These are phyloP conservation scores for Parazoanthus swiftii DNA, from an alignment of 92 coral and sea anemone species.

Conservation along the genomic window DNA sequence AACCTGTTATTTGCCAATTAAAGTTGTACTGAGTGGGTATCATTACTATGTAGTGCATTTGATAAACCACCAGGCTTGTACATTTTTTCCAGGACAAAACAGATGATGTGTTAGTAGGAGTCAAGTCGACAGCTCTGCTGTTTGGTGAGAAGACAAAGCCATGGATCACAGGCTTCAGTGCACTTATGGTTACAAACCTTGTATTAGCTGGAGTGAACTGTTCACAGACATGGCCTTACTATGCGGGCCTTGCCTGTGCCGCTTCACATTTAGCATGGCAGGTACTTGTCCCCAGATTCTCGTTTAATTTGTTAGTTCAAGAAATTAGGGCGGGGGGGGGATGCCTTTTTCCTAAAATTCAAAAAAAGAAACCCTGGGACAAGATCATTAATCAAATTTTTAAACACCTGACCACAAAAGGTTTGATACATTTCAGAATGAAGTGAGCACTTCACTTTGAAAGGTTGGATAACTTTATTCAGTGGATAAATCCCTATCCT, in stretches of 20 bases:
- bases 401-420: too few species aligned
- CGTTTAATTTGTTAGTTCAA: too few species aligned
- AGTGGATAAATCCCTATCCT: too few species aligned
- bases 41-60: neutral
- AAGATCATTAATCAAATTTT: too few species aligned
- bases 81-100: conserved; percentile 70
- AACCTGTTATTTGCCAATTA: too few species aligned
- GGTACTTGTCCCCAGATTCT: conserved; percentile 44
- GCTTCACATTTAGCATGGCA: conserved; percentile 94
- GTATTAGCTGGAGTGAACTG: conserved; percentile 78
- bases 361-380: too few species aligned
- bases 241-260: conserved; percentile 62
- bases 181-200: conserved; percentile 71
- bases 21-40: too few species aligned
- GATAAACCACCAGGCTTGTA: neutral
- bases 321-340: too few species aligned
- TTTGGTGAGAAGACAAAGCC: conserved; percentile 83
- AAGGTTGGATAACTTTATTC: too few species aligned
- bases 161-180: conserved; percentile 77
- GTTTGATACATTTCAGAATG: too few species aligned
- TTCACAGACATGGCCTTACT: conserved; percentile 92
- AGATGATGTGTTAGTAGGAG: conserved; percentile 85
- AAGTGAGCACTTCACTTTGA: too few species aligned
- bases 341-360: too few species aligned
- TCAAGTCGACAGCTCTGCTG: conserved; percentile 91